Evolutionary conservation across 2,113 vertebrate genomes (phyloP), one percentile per base, ranked within the genome.

Genomic region (Cyprinodon variegatus): DNA sequence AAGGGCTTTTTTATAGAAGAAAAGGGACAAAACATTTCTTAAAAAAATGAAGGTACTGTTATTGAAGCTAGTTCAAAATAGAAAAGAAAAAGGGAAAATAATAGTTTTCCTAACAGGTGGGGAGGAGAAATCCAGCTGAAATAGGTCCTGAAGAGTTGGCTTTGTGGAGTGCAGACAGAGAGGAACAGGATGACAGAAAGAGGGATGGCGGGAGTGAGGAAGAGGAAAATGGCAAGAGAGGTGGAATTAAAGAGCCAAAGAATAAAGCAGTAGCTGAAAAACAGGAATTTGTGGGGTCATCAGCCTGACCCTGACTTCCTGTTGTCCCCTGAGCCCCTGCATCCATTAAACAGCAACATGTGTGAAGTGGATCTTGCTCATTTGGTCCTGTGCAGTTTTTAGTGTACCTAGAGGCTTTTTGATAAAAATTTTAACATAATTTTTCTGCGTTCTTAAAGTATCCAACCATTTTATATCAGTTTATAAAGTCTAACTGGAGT

Each of bases 241-340:
- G 22, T 69, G 71, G 84, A 71, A 77, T 46, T 67, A 61, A 12
- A 61, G 53, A 79, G 74, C 63, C 40, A 76, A 77, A 83, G 79
- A 83, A 86, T 90, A 90, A 91, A 91, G 81, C 72, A 50, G 86
- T 85, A 70, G 74, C 45, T 87, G 77, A 89, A 91, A 91, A 95
- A 94, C 93, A 94, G 93, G 93, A 93, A 94, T 91, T 89, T 36
- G 65, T 73, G 61, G 86, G 93, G 91, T 94, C 93, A 89, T 38
- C 70, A 57, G 84, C 62, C 22, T 88, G 90, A 93, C 90, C 92
- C 86, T 83, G 81, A 90, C 91, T 91, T 95, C 93, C 94, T 94
- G 93, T 92, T 93, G 87, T 90, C 92, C 82, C 87, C 86, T 89
- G 76, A 88, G 85, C 81, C 12, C 74, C 70, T 68, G 41, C 43